phyloP scores from a whole-genome alignment of 2,888 invertebrate genomes.

The Caenorhabditis sp. region DNA sequence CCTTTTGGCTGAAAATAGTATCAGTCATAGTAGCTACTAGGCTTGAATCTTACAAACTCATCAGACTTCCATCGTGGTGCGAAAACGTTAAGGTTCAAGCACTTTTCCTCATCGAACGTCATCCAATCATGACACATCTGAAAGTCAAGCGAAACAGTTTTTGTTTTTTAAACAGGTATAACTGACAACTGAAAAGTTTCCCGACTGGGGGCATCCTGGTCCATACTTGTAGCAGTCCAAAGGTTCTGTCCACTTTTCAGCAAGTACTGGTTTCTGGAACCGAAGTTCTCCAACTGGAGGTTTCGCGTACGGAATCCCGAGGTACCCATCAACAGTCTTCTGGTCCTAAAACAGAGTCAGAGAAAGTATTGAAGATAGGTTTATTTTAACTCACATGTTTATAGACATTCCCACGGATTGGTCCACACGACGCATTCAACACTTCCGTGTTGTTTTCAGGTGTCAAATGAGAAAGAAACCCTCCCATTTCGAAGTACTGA shows the following conservation, averaged over 20 bases:
- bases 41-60: slow-evolving; percentile 45
- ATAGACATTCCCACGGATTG: slow-evolving; percentile 36
- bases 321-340: slow-evolving; percentile 28
- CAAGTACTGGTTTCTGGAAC: not conserved
- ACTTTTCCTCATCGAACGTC: slow-evolving; percentile 62
- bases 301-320: slow-evolving; percentile 17
- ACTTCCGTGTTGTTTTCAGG: slow-evolving; percentile 20
- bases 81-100: slow-evolving; percentile 71
- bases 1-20: slow-evolving; percentile 58
- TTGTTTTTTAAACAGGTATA: not conserved
- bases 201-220: slow-evolving; percentile 33
- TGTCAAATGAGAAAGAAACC: slow-evolving; percentile 12
- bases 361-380: too few relatives aligned
- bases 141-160: too few relatives aligned
- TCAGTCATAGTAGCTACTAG: not conserved
- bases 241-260: slow-evolving; percentile 27
- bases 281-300: slow-evolving; percentile 3
- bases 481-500: not conserved
- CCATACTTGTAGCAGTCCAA: slow-evolving; percentile 35
- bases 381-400: slow-evolving; percentile 41
- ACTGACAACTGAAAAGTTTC: not conserved
- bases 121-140: not conserved
- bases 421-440: slow-evolving; percentile 39
- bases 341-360: slow-evolving; percentile 4
- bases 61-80: slow-evolving; percentile 63